Evolutionary conservation across 37 sponge, comb jelly and placozoan species (phyloP).

Genomic region (Aphrocallistes beatrix): DNA sequence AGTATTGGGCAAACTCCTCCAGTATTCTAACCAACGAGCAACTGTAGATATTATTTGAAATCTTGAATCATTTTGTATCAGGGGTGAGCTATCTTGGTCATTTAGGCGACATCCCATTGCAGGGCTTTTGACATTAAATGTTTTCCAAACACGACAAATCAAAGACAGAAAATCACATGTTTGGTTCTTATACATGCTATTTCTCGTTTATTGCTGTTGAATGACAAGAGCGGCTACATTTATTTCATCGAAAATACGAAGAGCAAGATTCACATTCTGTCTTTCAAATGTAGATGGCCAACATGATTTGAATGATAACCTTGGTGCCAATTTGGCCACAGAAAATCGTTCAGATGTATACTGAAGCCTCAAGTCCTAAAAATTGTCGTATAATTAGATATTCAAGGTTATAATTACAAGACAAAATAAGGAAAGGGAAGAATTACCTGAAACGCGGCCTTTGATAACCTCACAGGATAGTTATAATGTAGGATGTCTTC

Average conservation of each 20-base stretch:
- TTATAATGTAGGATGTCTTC: neutral
- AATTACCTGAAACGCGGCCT: neutral
- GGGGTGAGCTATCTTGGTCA: neutral
- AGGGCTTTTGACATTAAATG: neutral
- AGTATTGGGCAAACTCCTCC: neutral
- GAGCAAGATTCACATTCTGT: neutral
- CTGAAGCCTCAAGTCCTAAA: neutral
- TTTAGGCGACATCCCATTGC: neutral
- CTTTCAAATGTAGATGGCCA: neutral
- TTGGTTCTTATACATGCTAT: neutral
- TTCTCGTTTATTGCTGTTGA: neutral
- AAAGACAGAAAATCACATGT: neutral
- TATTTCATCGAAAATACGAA: neutral
- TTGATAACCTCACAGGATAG: neutral
- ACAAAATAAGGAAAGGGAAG: no score
- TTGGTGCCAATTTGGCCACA: neutral
- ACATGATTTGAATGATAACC: neutral
- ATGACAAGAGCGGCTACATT: neutral
- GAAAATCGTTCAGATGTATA: neutral
- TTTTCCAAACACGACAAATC: neutral
- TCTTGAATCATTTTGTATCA: neutral
- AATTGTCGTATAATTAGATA: no score
- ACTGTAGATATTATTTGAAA: neutral
- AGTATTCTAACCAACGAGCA: neutral
- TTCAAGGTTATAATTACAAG: neutral